Base-by-base conservation (phyloP, 2,113 vertebrate genomes). In the Proteles cristata region DNA sequence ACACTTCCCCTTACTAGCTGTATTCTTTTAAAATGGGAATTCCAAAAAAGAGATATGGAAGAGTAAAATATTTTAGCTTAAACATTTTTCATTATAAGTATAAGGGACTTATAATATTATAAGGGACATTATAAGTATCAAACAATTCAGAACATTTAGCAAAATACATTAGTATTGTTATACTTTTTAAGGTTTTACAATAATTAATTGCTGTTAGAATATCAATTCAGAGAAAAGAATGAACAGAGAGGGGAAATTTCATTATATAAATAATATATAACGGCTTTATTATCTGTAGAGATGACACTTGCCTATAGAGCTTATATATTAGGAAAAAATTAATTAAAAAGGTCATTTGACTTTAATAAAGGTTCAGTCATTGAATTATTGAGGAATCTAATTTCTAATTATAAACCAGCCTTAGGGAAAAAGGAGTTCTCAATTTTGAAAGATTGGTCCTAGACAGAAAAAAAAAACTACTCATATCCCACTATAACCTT, bases 301-400 rank as follows among this genome's bases (percentile, higher is more conserved):
- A 87, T 92, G 81, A 92, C 4, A 39, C 26, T 0, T 95, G 45
- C 53, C 89, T 97, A 92, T 25, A 94, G 48, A 94, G 83, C 89
- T 92, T 12, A 1, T 92, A 81, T 74, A 93, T 97, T 95, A 90
- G 92, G 33, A 61, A 66, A 61, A 94, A 66, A 76, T 77, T 8
- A 89, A 93, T 98, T 98, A 95, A 92, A 94, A 96, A 74, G 96
- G 87, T 66, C 97, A 96, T 97, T 97, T 98, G 97, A 96, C 96
- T 97, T 96, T 96, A 90, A 92, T 92, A 96, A 76, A 96, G 65
- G 65, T 97, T 65, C 11, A 0, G 45, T 82, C 93, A 94, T 71
- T 84, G 1, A 73, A 93, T 88, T 96, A 96, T 92, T 94, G 94
- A 98, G 35, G 17, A 94, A 96, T 92, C 73, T 96, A 74, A 88